phyloP scores from a whole-genome alignment of 1,140 invertebrate species.

The Trichomalopsis sarcophagae region DNA sequence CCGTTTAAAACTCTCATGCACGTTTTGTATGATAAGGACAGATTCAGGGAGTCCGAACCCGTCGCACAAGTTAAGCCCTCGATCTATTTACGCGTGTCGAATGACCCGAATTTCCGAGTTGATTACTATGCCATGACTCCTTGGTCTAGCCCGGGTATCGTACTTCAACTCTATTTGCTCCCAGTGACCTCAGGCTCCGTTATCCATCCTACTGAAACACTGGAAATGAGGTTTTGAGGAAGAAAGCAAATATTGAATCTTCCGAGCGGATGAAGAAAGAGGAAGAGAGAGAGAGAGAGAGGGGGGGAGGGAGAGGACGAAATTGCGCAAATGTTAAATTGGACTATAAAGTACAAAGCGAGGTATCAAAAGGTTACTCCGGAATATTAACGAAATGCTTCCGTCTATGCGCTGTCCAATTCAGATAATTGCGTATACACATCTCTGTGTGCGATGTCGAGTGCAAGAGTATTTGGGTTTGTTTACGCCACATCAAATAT shows the following conservation, averaged over 20 bases:
- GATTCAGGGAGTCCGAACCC: background rate
- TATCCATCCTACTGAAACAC: background rate
- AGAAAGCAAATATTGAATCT: background rate
- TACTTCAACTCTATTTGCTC: background rate
- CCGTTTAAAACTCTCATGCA: background rate
- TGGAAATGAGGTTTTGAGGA: background rate
- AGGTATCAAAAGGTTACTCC: background rate
- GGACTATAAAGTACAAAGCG: background rate
- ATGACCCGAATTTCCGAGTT: background rate
- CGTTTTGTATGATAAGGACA: background rate
- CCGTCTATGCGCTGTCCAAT: too few species aligned
- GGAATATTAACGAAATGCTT: too few species aligned
- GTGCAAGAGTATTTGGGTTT: background rate
- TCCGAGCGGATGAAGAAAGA: too few species aligned
- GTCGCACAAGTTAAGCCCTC: background rate
- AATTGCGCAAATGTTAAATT: background rate
- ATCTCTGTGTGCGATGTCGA: too few species aligned
- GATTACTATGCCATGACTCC: background rate
- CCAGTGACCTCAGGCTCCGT: background rate
- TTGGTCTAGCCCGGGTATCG: background rate
- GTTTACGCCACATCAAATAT: background rate
- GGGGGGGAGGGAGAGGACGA: background rate
- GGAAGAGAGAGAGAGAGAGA: too few species aligned
- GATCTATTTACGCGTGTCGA: background rate
- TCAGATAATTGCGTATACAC: too few species aligned